Evolutionary conservation across 1,140 invertebrate genomes (phyloP).

Genomic region (Diabrotica undecimpunctata): DNA sequence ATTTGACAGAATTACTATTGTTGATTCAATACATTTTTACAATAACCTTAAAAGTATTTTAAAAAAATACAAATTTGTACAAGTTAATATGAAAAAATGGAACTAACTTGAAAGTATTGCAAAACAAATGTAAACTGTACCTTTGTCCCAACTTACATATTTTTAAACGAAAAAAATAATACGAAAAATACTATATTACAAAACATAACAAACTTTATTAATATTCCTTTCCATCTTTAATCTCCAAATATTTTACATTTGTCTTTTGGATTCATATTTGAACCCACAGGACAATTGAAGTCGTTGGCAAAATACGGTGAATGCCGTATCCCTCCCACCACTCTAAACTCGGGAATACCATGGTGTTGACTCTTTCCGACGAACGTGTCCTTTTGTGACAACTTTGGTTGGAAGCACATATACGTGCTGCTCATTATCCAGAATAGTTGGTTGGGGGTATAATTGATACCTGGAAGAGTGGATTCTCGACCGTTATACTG

Average conservation of each 20-base stretch:
- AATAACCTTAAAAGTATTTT: too few species aligned
- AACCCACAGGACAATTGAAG: slow-evolving; percentile 58
- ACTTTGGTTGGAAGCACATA: slow-evolving; percentile 32
- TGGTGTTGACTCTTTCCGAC: neutral
- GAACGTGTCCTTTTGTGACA: slow-evolving; percentile 11
- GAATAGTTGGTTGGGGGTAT: slow-evolving; percentile 60
- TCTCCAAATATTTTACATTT: slow-evolving; percentile 59
- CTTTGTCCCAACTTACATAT: too few species aligned
- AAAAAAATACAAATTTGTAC: too few species aligned
- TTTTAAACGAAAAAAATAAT: too few species aligned
- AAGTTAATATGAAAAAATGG: too few species aligned
- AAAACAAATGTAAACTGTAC: too few species aligned
- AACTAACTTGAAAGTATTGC: too few species aligned
- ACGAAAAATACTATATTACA: too few species aligned
- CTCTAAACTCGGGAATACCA: slow-evolving; percentile 32
- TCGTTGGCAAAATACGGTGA: slow-evolving; percentile 60
- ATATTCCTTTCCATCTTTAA: neutral
- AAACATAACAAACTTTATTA: too few species aligned
- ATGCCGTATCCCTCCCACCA: slow-evolving; percentile 63
- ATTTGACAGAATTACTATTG: too few species aligned
- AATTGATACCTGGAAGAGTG: slow-evolving; percentile 49
- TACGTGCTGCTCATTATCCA: slow-evolving; percentile 49
- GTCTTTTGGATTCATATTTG: slow-evolving; percentile 62
- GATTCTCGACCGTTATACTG: slow-evolving; percentile 59
- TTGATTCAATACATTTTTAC: too few species aligned